These are phyloP conservation scores for Emydura subglobosa DNA, from an alignment of 2,113 vertebrate genomes.

Conservation along the genomic window DNA sequence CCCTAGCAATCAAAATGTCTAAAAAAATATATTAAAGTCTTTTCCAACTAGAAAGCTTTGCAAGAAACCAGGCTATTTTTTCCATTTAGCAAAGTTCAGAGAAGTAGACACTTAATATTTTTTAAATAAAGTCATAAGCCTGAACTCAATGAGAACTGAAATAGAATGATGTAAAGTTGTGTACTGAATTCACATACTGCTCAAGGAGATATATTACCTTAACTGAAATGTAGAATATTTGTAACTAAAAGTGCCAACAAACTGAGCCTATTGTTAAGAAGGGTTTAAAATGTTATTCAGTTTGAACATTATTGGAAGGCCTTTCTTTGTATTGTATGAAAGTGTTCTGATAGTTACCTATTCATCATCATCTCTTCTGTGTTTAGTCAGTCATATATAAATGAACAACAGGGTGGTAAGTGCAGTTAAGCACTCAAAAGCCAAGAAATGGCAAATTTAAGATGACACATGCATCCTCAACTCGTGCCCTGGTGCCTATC, in stretches of 20 bases:
- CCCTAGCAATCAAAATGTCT: neutral
- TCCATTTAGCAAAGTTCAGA: rapidly evolving
- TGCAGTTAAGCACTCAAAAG: neutral
- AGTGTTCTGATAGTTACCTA: conserved; percentile 18
- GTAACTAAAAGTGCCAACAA: neutral
- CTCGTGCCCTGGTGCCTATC: neutral
- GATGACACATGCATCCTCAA: neutral
- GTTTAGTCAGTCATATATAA: conserved; percentile 25
- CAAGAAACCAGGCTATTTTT: neutral
- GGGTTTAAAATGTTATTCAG: neutral
- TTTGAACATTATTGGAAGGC: neutral
- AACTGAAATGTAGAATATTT: rapidly evolving
- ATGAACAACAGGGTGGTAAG: conserved; percentile 9
- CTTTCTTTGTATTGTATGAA: neutral
- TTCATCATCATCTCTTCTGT: neutral
- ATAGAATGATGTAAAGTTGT: neutral
- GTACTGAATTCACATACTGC: neutral
- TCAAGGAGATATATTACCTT: neutral
- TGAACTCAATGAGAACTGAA: neutral
- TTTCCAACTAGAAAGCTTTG: conserved; percentile 2
- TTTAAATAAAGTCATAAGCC: neutral
- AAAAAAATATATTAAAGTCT: neutral
- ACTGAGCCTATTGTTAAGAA: neutral
- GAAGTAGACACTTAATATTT: neutral
- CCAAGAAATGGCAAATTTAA: conserved; percentile 4